Percentiles rank a stretch among this genome's conserved stretches.
Conservation (phyloP, 1,140 invertebrate genomes). For the Coelopa frigida region DNA sequence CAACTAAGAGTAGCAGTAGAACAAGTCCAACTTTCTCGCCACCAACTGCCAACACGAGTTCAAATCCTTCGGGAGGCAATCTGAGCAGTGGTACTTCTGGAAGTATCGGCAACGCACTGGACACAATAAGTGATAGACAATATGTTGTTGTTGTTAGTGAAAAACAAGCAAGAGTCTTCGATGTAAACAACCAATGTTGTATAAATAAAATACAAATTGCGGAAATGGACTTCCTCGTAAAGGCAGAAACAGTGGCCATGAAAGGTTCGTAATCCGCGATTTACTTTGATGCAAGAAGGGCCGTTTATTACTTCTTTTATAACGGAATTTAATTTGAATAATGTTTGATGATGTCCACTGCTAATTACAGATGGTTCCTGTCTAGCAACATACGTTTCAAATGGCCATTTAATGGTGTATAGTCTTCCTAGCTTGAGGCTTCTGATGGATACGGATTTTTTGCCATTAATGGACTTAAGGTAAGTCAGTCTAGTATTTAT, state of each 20-base stretch:
- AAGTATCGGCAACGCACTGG: constrained; percentile 45
- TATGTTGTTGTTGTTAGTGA: constrained; percentile 89
- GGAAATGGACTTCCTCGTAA: constrained; percentile 85
- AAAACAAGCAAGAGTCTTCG: constrained; percentile 90
- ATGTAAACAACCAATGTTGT: constrained; percentile 89
- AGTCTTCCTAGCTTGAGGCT: constrained; percentile 88
- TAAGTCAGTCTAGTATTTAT: constrained; percentile 47
- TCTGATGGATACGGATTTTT: constrained; percentile 86
- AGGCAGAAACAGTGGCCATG: constrained; percentile 86
- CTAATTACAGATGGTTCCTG: constrained; percentile 80
- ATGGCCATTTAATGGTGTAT: constrained; percentile 84
- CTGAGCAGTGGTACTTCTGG: constrained; percentile 40
- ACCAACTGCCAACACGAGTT: constrained; percentile 45
- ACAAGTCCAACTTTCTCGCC: constrained; percentile 43
- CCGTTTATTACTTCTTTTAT: too few relatives aligned
- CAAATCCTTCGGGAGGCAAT: constrained; percentile 29
- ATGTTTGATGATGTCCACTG: not conserved
- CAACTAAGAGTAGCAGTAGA: constrained; percentile 41
- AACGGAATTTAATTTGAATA: not conserved
- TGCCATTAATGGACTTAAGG: constrained; percentile 89
- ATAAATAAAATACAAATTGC: constrained; percentile 77
- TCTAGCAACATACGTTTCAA: constrained; percentile 87
- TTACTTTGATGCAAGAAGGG: not conserved
- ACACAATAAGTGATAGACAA: constrained; percentile 70
- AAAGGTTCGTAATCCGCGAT: constrained; percentile 61